Base-by-base conservation (phyloP, 2,888 invertebrate genomes). In the Stomorhina lunata region DNA sequence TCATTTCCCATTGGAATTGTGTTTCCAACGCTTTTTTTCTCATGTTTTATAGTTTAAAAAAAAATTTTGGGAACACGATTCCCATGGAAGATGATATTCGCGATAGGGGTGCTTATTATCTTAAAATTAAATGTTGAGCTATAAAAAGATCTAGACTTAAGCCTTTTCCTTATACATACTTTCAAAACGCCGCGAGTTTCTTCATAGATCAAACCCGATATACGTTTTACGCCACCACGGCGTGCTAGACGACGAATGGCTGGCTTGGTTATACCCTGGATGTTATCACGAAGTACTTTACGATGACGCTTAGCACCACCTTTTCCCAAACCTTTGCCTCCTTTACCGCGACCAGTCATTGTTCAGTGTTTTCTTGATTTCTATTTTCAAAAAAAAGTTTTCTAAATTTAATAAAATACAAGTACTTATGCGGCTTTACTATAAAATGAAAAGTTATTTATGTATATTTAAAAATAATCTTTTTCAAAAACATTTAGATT, bases 271-370 rank as follows among this genome's bases (percentile, higher is more conserved):
- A 96, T 95, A 32, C 95, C 95, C 87, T 95, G 95, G 90, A 95
- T 95, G 88, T 95, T 95, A 89, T 96, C 95, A 81, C 95, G 93
- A 9, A 95, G 89, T 43, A 96, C 95, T 90, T 96, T 96, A 80
- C 96, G 92, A 92, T 96, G 96, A 85, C 96, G 95, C 90, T 96
- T 96, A 37, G 96, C 96, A 80, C 95, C 95, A 85, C 95, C 95
- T 91, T 96, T 95, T 72, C 95, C 95, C 71, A 95, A 92, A 81
- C 95, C 95, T 92, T 95, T 95, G 72, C 95, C 94, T 88, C 95
- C 95, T 93, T 95, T 95, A 80, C 95, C 95, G 80, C 95, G 94
- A 83, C 95, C 95, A 89, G 95, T 94, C 95, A 95, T 96, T 84
- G 53, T 82, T 66, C 25, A 68, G 3, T 10, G 29, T 55, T 89